Evolutionary conservation across 2,888 invertebrate genomes (phyloP).

Genomic region (Eucera pruinosa): DNA sequence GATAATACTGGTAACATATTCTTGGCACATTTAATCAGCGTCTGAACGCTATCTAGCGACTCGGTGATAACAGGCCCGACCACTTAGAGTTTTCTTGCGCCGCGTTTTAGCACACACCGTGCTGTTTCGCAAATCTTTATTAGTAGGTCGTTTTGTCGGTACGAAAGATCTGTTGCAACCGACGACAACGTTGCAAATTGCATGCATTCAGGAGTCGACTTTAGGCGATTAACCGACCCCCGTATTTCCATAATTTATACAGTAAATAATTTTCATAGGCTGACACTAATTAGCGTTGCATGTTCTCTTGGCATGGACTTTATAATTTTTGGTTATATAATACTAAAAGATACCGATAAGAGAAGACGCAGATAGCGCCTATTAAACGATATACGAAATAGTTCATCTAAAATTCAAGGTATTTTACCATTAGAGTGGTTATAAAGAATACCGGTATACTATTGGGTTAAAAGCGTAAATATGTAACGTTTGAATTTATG

Average conservation of each 20-base stretch:
- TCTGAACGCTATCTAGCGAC: slow-evolving; percentile 65
- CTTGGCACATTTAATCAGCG: slow-evolving; percentile 70
- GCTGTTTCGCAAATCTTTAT: slow-evolving; percentile 49
- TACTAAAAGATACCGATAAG: background rate
- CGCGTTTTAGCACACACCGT: slow-evolving; percentile 28
- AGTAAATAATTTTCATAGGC: background rate
- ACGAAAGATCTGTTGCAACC: slow-evolving; percentile 21
- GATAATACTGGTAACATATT: slow-evolving; percentile 41
- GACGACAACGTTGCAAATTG: slow-evolving; percentile 19
- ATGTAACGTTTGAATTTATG: too few relatives aligned
- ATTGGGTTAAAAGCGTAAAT: too few relatives aligned
- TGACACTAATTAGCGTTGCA: slow-evolving; percentile 18
- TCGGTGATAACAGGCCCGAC: slow-evolving; percentile 67
- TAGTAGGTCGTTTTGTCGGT: slow-evolving; percentile 42
- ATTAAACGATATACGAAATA: background rate
- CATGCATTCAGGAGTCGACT: background rate
- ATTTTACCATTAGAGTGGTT: too few relatives aligned
- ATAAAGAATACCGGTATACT: too few relatives aligned
- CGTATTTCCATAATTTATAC: background rate
- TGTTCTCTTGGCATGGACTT: background rate
- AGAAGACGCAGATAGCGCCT: background rate
- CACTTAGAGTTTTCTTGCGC: slow-evolving; percentile 67
- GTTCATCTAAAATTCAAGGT: too few relatives aligned
- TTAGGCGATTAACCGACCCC: background rate
- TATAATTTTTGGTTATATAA: background rate